Percentiles rank a stretch among this genome's conserved stretches.
These are phyloP conservation scores for Micronisus gabar DNA, from an alignment of 2,113 vertebrate genomes.

Conservation along the genomic window DNA sequence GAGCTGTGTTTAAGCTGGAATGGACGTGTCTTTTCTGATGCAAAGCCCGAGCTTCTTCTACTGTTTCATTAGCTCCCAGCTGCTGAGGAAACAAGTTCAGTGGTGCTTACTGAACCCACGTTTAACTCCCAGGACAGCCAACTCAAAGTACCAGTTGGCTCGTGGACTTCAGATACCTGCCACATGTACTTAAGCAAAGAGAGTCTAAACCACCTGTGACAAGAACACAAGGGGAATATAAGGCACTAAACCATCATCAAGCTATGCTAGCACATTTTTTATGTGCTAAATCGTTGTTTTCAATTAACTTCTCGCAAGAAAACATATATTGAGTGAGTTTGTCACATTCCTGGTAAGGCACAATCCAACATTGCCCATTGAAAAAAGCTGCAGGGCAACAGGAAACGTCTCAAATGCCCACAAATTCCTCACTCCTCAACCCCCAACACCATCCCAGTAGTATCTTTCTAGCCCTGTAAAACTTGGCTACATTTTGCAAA, in stretches of 20 bases:
- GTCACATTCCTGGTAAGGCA: not conserved
- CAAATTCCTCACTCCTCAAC: not conserved
- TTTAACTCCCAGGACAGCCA: not conserved
- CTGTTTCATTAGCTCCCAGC: not conserved
- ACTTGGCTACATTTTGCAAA: not conserved
- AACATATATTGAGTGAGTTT: not conserved
- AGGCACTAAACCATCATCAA: not conserved
- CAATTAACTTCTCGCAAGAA: constrained; percentile 2
- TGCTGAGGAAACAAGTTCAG: constrained; percentile 22
- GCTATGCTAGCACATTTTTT: not conserved
- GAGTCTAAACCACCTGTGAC: constrained; percentile 1
- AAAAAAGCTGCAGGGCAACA: not conserved
- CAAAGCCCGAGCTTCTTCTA: not conserved
- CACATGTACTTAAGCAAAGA: not conserved
- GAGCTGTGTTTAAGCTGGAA: not conserved
- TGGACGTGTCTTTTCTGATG: not conserved
- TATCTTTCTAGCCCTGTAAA: not conserved
- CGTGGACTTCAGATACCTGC: not conserved
- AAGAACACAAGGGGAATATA: not conserved
- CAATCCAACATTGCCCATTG: not conserved
- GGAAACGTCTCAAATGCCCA: not conserved
- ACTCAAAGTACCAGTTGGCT: not conserved
- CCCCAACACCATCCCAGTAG: not conserved
- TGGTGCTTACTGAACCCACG: not conserved
- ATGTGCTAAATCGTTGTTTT: not conserved